phyloP scores from a whole-genome alignment of 2,888 invertebrate genomes.

The Pharmacophagus antenor region DNA sequence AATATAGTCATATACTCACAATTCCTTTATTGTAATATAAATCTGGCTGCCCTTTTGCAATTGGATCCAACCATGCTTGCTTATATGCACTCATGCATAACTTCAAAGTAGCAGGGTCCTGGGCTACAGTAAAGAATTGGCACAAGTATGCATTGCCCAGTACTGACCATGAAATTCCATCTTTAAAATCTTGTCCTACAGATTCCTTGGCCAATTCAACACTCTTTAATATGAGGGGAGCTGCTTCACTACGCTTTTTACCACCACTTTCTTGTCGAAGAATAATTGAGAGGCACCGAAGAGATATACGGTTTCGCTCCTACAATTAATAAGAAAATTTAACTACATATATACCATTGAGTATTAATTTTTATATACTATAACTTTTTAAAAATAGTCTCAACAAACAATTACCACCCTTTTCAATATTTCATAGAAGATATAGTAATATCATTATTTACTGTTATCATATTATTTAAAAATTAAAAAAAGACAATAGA shows the following conservation, averaged over 20 bases:
- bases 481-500: too few relatives aligned
- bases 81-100: constrained; percentile 89
- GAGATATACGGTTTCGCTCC: constrained; percentile 87
- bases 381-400: too few relatives aligned
- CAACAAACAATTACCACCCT: too few relatives aligned
- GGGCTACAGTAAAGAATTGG: constrained; percentile 87
- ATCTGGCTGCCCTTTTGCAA: constrained; percentile 87
- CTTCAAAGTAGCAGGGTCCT: constrained; percentile 86
- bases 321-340: constrained; percentile 50
- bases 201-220: constrained; percentile 91
- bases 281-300: constrained; percentile 91
- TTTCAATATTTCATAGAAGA: too few relatives aligned
- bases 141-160: constrained; percentile 92
- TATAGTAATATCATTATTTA: too few relatives aligned
- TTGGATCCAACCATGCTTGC: constrained; percentile 87
- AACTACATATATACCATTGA: background rate
- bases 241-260: constrained; percentile 71
- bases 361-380: background rate
- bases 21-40: constrained; percentile 91
- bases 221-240: constrained; percentile 84
- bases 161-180: constrained; percentile 91
- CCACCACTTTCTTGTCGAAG: constrained; percentile 82
- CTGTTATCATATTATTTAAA: too few relatives aligned
- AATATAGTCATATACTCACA: constrained; percentile 76
- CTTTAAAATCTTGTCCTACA: constrained; percentile 86